Base-by-base conservation (phyloP, 2,888 invertebrate species). In the Lottia gigantea region DNA sequence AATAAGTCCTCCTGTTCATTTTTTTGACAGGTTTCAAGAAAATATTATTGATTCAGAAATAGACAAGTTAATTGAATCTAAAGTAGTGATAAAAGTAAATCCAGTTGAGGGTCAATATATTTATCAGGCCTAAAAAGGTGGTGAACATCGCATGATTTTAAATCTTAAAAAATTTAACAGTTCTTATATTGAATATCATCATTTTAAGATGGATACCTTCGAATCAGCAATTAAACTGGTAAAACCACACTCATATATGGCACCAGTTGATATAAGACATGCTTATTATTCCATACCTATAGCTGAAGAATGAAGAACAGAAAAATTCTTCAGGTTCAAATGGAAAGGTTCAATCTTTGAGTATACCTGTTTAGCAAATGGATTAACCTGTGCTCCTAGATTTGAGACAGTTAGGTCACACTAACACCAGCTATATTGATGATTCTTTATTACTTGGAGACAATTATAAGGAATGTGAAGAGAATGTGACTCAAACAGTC, bases 321-420 rank as follows among this genome's bases (percentile, higher is more conserved):
- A 19, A 16, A 49, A n/a, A 11, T 49, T 49, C 19, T 49, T 49
- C 31, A 16, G 49, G 11, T 49, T 49, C 19, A 49, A 49, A 55
- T 55, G 49, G 49, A 55, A 55, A 7, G 49, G 2, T 55, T 19
- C n/a, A 1, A 55, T 19, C 19, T 55, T 19, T 55, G n/a, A 19
- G 55, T 55, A 55, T 55, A 55, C 55, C 19, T 55, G 55, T 19
- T 55, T 55, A 4, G 55, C 55, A 55, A 55, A 55, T 55, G 55
- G 55, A 16, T 19, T 55, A n/a, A 4, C 55, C 19, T 55, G 19
- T 19, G 55, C 55, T 55, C 55, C 55, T n/a, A 55, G 55, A 55
- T 12, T 55, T 55, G 55, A 55, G 55, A 19, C 55, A 55, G 19
- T 55, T 19, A 15, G 55, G 55, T n/a, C 55, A 16, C 15, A 19